A percentile compares a stretch with the other conserved stretches of the same genome.
Conservation (phyloP, 1,140 invertebrate species). For the Colletes gigas region DNA sequence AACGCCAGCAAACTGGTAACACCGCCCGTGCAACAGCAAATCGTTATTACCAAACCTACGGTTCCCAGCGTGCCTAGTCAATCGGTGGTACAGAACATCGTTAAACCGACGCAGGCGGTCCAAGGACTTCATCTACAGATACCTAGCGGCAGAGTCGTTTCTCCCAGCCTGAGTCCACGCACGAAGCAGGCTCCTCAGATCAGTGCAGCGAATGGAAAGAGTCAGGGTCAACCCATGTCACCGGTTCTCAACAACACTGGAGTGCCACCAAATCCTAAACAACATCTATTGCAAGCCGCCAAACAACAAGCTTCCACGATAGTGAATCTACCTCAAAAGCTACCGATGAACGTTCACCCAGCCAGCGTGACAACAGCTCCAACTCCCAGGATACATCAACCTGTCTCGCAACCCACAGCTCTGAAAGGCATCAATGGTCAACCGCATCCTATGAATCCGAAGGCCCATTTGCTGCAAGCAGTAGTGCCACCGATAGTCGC, state of each 20-base stretch:
- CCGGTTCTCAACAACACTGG: slow-evolving; percentile 75
- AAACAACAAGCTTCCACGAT: slow-evolving; percentile 73
- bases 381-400: slow-evolving; percentile 73
- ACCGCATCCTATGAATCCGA: slow-evolving; percentile 78
- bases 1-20: slow-evolving; percentile 73
- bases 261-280: slow-evolving; percentile 74
- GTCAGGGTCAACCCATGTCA: slow-evolving; percentile 74
- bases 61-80: slow-evolving; percentile 62
- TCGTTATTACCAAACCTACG: slow-evolving; percentile 70
- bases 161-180: slow-evolving; percentile 75
- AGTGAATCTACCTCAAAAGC: slow-evolving; percentile 73
- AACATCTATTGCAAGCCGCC: slow-evolving; percentile 75
- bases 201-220: slow-evolving; percentile 59
- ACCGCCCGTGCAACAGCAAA: slow-evolving; percentile 55
- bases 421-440: slow-evolving; percentile 76
- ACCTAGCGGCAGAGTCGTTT: slow-evolving; percentile 69
- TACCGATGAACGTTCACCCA: slow-evolving; percentile 70
- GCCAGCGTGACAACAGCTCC: slow-evolving; percentile 63
- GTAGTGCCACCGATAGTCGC: slow-evolving; percentile 79
- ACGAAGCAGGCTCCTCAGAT: slow-evolving; percentile 61
- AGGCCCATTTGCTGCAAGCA: slow-evolving; percentile 79
- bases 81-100: slow-evolving; percentile 73
- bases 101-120: slow-evolving; percentile 71
- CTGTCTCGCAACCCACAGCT: slow-evolving; percentile 69
- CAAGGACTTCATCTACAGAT: slow-evolving; percentile 75